Evolutionary conservation across 2,797 vertebrate genomes (phyloP).

Genomic region (Tiaroga cobitis): DNA sequence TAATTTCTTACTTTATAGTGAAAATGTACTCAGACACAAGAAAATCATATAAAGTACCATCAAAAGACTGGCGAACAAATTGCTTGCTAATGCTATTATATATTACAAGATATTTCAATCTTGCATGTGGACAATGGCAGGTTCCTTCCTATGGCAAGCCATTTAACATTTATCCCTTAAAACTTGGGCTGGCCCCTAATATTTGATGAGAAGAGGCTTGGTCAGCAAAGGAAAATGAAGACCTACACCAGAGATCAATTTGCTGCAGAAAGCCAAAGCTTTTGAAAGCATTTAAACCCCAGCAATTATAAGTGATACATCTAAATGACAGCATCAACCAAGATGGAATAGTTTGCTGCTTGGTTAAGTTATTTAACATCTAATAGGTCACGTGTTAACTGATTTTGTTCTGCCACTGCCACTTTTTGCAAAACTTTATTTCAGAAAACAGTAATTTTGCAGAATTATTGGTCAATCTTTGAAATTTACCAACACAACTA

Average conservation of each 20-base stretch:
- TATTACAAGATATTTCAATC: not conserved
- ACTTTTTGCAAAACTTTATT: not conserved
- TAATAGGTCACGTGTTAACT: not conserved
- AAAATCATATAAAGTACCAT: not conserved
- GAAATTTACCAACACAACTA: too few relatives aligned
- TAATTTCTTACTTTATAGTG: not conserved
- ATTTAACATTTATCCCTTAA: not conserved
- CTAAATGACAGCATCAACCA: not conserved
- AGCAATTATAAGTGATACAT: not conserved
- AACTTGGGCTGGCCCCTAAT: not conserved
- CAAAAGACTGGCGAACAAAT: not conserved
- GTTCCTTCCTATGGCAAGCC: not conserved
- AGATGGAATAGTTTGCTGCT: not conserved
- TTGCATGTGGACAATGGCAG: slow-evolving; percentile 45
- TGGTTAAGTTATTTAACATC: not conserved
- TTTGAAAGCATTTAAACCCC: not conserved
- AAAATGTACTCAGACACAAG: not conserved
- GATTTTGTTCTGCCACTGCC: not conserved
- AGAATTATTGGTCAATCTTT: too few relatives aligned
- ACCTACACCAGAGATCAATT: not conserved
- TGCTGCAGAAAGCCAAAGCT: not conserved
- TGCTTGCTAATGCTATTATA: not conserved
- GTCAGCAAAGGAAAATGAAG: not conserved
- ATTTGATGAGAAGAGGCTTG: not conserved
- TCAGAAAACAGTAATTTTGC: too few relatives aligned